Evolutionary conservation across 2,888 invertebrate species (phyloP).

Genomic region (Drosophila setosimentum): DNA sequence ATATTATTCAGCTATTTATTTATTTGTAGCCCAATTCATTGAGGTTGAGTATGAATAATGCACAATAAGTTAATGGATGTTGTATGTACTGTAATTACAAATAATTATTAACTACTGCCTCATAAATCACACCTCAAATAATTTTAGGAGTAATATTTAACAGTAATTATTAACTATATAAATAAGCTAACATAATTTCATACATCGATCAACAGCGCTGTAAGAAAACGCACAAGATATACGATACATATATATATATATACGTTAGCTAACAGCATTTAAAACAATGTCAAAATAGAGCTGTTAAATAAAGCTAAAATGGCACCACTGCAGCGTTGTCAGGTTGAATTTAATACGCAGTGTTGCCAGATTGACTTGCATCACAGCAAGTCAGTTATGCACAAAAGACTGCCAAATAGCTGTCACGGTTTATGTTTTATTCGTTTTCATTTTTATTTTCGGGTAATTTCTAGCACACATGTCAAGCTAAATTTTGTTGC

Average conservation of each 20-base stretch:
- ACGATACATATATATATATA: too few relatives aligned
- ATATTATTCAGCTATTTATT: not conserved
- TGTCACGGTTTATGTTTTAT: constrained; percentile 1
- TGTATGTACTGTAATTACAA: too few relatives aligned
- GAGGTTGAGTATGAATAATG: not conserved
- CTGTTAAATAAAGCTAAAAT: not conserved
- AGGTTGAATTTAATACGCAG: not conserved
- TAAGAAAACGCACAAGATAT: too few relatives aligned
- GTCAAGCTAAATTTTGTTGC: constrained; percentile 23
- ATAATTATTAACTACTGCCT: not conserved
- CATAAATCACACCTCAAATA: not conserved
- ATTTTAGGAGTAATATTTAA: not conserved
- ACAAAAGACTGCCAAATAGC: constrained; percentile 11
- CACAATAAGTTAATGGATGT: not conserved
- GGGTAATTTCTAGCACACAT: constrained; percentile 13
- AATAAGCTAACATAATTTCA: too few relatives aligned
- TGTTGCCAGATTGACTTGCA: constrained; percentile 19
- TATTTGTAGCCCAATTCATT: not conserved
- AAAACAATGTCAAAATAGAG: not conserved
- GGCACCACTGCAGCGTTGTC: not conserved
- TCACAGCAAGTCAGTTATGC: not conserved
- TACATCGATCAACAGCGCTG: too few relatives aligned
- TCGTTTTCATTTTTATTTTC: constrained; percentile 5
- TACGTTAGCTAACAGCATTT: not conserved
- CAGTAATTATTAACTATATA: not conserved